Evolutionary conservation across 2,113 vertebrate species (phyloP), one percentile per base, ranked within the genome.

Genomic region (Xenopus tropicalis): DNA sequence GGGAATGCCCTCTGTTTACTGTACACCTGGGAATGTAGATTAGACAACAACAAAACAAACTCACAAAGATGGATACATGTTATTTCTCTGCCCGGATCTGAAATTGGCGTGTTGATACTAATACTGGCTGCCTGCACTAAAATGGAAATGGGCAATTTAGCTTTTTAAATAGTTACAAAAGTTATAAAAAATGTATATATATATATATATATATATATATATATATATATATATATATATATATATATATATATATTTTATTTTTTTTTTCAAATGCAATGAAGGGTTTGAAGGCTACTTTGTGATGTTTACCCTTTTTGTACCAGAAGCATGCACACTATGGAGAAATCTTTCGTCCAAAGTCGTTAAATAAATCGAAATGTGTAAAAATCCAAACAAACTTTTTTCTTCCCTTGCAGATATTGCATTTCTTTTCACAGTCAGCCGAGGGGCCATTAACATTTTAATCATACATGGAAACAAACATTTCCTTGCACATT

Each of bases 381-480:
- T 6, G 3, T 9, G 29, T 2, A 37, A 37, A n/a, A 37, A 37
- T 37, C 6, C 29, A 37, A 37, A 37, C 29, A 37, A 9, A 37
- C 29, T 37, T 37, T 3, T 37, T 37, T 37, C 29, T 37, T 48
- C 13, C n/a, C 19, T 54, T 54, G 1, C 52, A 5, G 5, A 54
- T 17, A 20, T n/a, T 17, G 8, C 11, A 54, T 8, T 17, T 54
- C 17, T 54, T 54, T n/a, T 3, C 52, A 17, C 4, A n/a, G 52
- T 54, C n/a, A 54, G 52, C 14, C 4, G 52, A 61, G 65, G 44
- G 54, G 65, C 67, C 66, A 68, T 74, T 74, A 62, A 43, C 57
- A 75, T 69, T 75, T 75, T 68, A 69, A 61, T 68, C 44, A 62
- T 37, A 56, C 66, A 66, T 52, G 13, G 72, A 48, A 20, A 51